Conservation (phyloP, 2,888 invertebrate genomes). For the Hirtodrosophila histrioides region DNA sequence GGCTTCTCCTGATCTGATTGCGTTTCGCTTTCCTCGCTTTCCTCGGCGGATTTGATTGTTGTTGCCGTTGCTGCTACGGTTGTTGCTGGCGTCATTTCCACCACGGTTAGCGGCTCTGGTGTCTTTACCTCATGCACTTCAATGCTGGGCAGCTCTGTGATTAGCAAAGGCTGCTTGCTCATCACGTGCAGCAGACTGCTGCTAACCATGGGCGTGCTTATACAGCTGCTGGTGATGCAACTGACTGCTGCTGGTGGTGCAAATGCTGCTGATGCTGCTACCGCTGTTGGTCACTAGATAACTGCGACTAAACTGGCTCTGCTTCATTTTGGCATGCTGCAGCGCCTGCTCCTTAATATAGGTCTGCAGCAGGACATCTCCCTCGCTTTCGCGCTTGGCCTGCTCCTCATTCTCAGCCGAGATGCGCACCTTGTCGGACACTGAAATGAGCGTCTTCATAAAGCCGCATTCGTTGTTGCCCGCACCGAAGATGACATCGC, state of each 20-base stretch:
- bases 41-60: conserved; percentile 48
- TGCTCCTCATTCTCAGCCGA: conserved; percentile 74
- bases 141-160: conserved; percentile 64
- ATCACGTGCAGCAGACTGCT: not conserved
- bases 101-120: conserved; percentile 35
- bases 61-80: too few species aligned
- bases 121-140: conserved; percentile 67
- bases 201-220: conserved; percentile 6
- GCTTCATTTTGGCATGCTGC: conserved; percentile 89
- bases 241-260: conserved; percentile 14
- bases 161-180: conserved; percentile 25
- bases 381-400: conserved; percentile 53
- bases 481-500: conserved; percentile 81
- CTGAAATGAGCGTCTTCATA: conserved; percentile 83
- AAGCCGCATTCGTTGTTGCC: conserved; percentile 81
- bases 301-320: conserved; percentile 85
- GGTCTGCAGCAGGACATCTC: conserved; percentile 88
- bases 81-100: not conserved
- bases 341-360: conserved; percentile 90
- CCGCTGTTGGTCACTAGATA: conserved; percentile 31
- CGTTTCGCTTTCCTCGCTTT: conserved; percentile 54
- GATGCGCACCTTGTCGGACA: conserved; percentile 82
- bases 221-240: conserved; percentile 26
- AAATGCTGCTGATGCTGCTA: conserved; percentile 25
- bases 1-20: conserved; percentile 57